These are phyloP conservation scores for Spinus olivaceus DNA, from an alignment of 2,797 vertebrate genomes.

Conservation along the genomic window DNA sequence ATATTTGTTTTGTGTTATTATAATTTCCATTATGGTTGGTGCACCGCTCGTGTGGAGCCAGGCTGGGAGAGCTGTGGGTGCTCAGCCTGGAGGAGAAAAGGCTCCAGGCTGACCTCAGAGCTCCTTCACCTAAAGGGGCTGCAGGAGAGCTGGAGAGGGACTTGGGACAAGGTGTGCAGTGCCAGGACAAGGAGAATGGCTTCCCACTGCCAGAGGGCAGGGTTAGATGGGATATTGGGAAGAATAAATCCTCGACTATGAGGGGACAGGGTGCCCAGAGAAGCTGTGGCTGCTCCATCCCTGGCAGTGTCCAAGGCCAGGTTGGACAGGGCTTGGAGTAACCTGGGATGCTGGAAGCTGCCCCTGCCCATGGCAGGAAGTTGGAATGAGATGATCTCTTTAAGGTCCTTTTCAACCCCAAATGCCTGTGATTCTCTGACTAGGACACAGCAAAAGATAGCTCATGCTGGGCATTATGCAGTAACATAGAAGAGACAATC, in stretches of 20 bases:
- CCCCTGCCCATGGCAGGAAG: background rate
- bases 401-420: background rate
- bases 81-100: background rate
- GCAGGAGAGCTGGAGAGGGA: background rate
- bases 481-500: background rate
- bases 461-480: background rate
- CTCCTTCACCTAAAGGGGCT: background rate
- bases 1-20: background rate
- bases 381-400: background rate
- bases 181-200: background rate
- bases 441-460: background rate
- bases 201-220: background rate
- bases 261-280: fast-evolving
- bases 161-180: background rate
- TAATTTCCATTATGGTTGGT: background rate
- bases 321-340: fast-evolving
- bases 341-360: fast-evolving
- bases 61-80: background rate
- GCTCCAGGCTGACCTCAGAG: background rate
- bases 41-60: fast-evolving
- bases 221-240: fast-evolving
- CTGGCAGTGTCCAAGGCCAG: background rate
- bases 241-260: background rate
- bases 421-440: background rate
- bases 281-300: background rate